These are phyloP conservation scores for roundworm (Caenorhabditis elegans) DNA, from an alignment of 1,140 invertebrate species.

Conservation along the genomic window DNA sequence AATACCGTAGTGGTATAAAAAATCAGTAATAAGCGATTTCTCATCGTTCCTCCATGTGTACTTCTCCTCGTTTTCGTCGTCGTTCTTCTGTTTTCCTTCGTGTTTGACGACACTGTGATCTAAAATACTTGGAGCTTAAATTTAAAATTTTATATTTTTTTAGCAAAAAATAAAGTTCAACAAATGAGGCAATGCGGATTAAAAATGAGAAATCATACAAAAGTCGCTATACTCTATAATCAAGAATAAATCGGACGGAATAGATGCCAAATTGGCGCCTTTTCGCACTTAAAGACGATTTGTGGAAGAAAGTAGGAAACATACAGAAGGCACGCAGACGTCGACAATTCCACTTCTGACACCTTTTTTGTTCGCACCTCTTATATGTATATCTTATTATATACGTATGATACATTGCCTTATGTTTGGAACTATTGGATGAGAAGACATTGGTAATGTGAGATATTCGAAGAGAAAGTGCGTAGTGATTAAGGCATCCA, in stretches of 20 bases:
- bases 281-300: neutral
- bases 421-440: too few relatives aligned
- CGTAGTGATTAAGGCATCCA: too few relatives aligned
- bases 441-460: too few relatives aligned
- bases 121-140: too few relatives aligned
- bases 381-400: neutral
- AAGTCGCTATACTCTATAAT: neutral
- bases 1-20: neutral
- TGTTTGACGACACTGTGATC: neutral
- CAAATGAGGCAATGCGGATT: too few relatives aligned
- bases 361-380: neutral
- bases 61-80: neutral
- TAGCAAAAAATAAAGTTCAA: too few relatives aligned
- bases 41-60: conserved; percentile 30
- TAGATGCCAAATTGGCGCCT: conserved; percentile 14
- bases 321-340: neutral
- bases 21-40: neutral
- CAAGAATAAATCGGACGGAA: conserved; percentile 11
- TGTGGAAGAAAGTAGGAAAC: neutral
- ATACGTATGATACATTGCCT: too few relatives aligned
- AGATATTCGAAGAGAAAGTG: too few relatives aligned
- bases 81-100: neutral
- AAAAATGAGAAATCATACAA: neutral
- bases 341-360: conserved; percentile 5
- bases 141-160: too few relatives aligned